Conservation (phyloP, 1,140 invertebrate genomes). For the Sweltsa coloradensis region DNA sequence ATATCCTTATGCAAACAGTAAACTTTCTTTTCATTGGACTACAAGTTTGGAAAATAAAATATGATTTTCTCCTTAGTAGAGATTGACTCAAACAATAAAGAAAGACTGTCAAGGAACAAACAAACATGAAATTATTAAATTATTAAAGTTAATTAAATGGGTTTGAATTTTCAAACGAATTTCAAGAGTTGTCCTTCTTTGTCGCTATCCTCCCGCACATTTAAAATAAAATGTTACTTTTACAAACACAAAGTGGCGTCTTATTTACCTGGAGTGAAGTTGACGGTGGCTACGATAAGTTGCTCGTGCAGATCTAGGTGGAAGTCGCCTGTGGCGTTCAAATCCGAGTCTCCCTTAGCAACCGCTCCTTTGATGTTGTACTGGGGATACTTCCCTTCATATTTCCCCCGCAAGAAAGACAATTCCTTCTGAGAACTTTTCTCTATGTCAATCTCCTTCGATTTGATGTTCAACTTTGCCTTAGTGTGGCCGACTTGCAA, state of each 20-base stretch:
- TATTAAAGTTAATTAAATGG: too few species aligned
- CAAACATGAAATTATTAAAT: too few species aligned
- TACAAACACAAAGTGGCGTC: conserved; percentile 1
- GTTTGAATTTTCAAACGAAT: too few species aligned
- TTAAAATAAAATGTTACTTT: background rate
- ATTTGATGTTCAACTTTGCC: conserved; percentile 41
- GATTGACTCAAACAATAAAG: too few species aligned
- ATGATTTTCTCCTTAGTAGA: too few species aligned
- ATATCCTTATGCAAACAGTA: too few species aligned
- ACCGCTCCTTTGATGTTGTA: conserved; percentile 42
- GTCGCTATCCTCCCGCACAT: too few species aligned
- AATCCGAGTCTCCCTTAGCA: conserved; percentile 34
- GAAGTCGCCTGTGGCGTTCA: conserved; percentile 43
- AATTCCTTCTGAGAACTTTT: conserved; percentile 30
- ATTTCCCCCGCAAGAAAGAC: conserved; percentile 36
- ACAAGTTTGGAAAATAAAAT: too few species aligned
- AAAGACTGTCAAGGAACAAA: too few species aligned
- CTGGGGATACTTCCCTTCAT: conserved; percentile 30
- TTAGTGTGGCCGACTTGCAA: conserved; percentile 44
- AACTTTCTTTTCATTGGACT: too few species aligned
- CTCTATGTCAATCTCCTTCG: conserved; percentile 45
- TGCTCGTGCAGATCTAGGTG: conserved; percentile 42
- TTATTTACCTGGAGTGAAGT: conserved; percentile 44
- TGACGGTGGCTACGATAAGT: conserved; percentile 40
- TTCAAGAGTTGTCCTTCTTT: too few species aligned